These are phyloP conservation scores for Auanema freiburgensis DNA, from an alignment of 2,888 invertebrate genomes.

Conservation along the genomic window DNA sequence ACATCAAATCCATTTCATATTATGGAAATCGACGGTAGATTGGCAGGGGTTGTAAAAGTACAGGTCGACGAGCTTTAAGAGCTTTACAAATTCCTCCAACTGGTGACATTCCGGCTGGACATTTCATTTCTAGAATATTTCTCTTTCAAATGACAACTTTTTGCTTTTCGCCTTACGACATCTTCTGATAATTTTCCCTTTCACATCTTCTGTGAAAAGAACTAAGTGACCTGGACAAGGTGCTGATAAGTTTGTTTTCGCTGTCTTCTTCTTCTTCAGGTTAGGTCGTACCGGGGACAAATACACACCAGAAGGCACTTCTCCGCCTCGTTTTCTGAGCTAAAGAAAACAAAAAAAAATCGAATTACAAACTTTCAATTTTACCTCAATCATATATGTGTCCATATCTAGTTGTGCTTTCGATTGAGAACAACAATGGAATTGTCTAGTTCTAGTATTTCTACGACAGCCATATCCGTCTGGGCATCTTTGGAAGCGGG, in stretches of 20 bases:
- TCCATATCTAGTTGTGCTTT: constrained; percentile 31
- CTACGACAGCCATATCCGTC: constrained; percentile 37
- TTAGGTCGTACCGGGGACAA: constrained; percentile 14
- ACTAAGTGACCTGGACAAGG: constrained; percentile 38
- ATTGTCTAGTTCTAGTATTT: constrained; percentile 30
- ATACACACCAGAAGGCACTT: background rate
- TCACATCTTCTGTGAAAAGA: constrained; percentile 36
- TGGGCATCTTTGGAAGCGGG: constrained; percentile 34
- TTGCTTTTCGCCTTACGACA: constrained; percentile 35
- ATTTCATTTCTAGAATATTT: background rate
- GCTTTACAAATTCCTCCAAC: background rate
- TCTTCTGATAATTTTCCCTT: constrained; percentile 37
- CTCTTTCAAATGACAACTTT: too few species aligned
- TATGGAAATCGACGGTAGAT: too few species aligned
- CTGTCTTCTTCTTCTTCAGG: constrained; percentile 7
- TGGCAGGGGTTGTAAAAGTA: too few species aligned
- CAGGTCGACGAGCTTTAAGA: too few species aligned
- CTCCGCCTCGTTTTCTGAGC: background rate
- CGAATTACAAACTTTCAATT: background rate
- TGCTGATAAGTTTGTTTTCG: background rate
- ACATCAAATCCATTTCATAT: too few species aligned
- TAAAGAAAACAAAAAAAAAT: background rate
- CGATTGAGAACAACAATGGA: constrained; percentile 41
- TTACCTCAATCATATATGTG: constrained; percentile 35
- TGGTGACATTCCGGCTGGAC: background rate